Evolutionary conservation across 2,797 vertebrate genomes (phyloP).

Genomic region (Pelobates cultripes): DNA sequence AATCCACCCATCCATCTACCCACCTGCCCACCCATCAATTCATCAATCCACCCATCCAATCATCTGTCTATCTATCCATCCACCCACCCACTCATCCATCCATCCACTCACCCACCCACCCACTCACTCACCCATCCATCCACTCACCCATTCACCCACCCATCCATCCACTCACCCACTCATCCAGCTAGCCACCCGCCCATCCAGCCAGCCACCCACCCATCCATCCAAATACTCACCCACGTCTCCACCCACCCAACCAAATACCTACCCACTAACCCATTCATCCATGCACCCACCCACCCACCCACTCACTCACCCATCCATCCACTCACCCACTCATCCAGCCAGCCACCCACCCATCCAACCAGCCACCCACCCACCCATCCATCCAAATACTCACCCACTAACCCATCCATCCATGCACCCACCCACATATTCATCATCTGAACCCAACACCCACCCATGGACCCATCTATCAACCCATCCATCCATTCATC

Average conservation of each 20-base stretch:
- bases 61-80: background rate
- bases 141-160: background rate
- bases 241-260: background rate
- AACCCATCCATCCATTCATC: no score
- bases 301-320: no score
- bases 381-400: background rate
- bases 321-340: background rate
- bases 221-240: background rate
- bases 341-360: no score
- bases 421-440: background rate
- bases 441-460: no score
- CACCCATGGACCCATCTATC: no score
- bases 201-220: background rate
- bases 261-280: background rate
- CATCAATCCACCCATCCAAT: no score
- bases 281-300: background rate
- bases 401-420: background rate
- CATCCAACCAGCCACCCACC: background rate
- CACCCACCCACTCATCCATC: background rate
- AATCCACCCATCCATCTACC: no score
- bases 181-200: background rate
- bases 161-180: background rate
- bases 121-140: background rate
- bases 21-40: no score
- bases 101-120: background rate